Base-by-base conservation (phyloP, 2,888 invertebrate species). In the Ganaspis brasiliensis region DNA sequence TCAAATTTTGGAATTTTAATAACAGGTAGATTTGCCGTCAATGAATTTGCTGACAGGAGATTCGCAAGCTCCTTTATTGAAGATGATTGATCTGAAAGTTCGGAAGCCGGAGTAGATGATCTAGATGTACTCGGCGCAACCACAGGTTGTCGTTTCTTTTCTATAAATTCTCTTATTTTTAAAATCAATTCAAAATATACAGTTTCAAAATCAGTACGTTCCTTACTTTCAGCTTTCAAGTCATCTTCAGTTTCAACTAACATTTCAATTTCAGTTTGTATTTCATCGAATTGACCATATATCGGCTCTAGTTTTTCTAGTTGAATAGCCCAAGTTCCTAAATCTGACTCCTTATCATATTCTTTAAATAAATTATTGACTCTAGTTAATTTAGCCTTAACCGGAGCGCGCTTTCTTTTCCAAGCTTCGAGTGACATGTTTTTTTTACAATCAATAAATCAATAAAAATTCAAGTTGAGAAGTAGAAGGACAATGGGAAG, bases 1-100 rank as follows among this genome's bases (percentile, higher is more conserved):
- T 59, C 35, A 59, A 59, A 61, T 16, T 35, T n/a, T 16, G 35
- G 59, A 14, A 61, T 10, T 16, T n/a, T 61, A 35, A 61, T 35
- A 2, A 31, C 31, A n/a, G 35, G 59, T 1, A 61, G 16, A 10
- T 37, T 61, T 0, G 16, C 6, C 1, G 21, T 1, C 1, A 56
- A 10, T 8, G 21, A 19, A 19, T 35, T 35, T 6, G 35, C 35
- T 35, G 59, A n/a, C 16, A 35, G 35, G 35, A 61, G 31, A 16
- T 16, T 10, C 2, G 31, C 10, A 16, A 61, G 8, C 2, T 35
- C 35, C 16, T n/a, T 31, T 35, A 61, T 16, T 5, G 16, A 16
- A 19, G 16, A 8, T 2, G n/a, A 12, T 9, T 19, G 10, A 8
- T 5, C 35, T 9, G 35, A 35, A 1, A 1, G 5, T 1, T 9